Evolutionary conservation across 1,140 invertebrate genomes (phyloP).

Genomic region (Battus philenor): DNA sequence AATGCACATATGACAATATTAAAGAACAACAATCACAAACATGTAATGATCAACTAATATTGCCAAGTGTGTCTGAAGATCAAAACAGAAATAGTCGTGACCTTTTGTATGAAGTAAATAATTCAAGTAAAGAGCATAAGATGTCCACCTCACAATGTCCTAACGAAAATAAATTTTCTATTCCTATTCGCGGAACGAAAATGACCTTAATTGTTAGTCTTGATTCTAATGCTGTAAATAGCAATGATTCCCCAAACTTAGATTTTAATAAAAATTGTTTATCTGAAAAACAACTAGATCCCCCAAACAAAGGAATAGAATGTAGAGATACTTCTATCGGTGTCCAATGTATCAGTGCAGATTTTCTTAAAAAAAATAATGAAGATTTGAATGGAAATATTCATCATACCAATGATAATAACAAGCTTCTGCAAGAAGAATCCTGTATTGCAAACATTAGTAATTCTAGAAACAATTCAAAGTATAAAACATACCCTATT

Average conservation of each 20-base stretch:
- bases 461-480: slow-evolving; percentile 11
- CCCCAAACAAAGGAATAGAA: slow-evolving; percentile 20
- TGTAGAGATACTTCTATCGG: slow-evolving; percentile 54
- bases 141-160: slow-evolving; percentile 8
- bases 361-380: slow-evolving; percentile 24
- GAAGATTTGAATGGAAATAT: slow-evolving; percentile 14
- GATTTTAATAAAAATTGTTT: slow-evolving; percentile 1
- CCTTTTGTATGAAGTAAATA: not conserved
- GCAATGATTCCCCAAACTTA: slow-evolving; percentile 6
- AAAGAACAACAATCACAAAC: not conserved
- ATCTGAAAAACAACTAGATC: slow-evolving; percentile 10
- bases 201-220: slow-evolving; percentile 60
- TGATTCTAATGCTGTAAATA: slow-evolving; percentile 21
- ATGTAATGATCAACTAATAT: not conserved
- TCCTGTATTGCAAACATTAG: slow-evolving; percentile 19
- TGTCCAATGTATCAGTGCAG: slow-evolving; percentile 32
- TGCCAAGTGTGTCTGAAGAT: not conserved
- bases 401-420: too few species aligned
- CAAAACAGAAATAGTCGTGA: slow-evolving; percentile 1
- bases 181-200: slow-evolving; percentile 59
- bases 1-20: not conserved
- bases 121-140: not conserved
- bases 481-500: slow-evolving; percentile 50
- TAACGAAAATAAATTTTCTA: slow-evolving; percentile 30
- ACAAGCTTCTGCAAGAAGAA: slow-evolving; percentile 14